Percentiles rank a stretch among this genome's conserved stretches.
Conservation (phyloP, 2,888 invertebrate species). For the Heliconius ismenius region DNA sequence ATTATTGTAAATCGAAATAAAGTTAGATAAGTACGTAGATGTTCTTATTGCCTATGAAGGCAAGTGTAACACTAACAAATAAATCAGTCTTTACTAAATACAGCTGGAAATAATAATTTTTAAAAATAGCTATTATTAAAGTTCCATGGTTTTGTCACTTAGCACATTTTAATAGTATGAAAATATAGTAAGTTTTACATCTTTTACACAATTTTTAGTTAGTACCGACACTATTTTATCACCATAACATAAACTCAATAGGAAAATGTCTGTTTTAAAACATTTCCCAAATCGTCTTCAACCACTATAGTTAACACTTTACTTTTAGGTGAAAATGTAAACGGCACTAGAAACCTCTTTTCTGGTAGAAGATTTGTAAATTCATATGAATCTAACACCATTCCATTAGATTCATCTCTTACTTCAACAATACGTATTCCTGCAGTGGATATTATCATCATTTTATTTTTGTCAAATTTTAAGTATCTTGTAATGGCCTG, state of each 20-base stretch:
- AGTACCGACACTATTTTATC: conserved; percentile 13
- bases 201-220: conserved; percentile 4
- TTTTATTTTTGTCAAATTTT: conserved; percentile 81
- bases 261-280: conserved; percentile 84
- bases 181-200: conserved; percentile 30
- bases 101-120: conserved; percentile 5
- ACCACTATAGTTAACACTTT: conserved; percentile 83
- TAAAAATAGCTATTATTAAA: conserved; percentile 16
- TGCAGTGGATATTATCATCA: conserved; percentile 83
- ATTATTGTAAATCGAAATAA: background rate
- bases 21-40: background rate
- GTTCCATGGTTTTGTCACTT: conserved; percentile 12
- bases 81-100: conserved; percentile 31
- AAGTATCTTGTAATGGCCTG: conserved; percentile 79
- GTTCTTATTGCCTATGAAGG: background rate
- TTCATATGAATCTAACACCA: conserved; percentile 84
- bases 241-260: conserved; percentile 67
- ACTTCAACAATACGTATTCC: conserved; percentile 86
- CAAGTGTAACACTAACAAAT: background rate
- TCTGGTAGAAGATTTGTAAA: conserved; percentile 82
- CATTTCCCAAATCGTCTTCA: conserved; percentile 86
- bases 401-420: conserved; percentile 82
- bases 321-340: conserved; percentile 75
- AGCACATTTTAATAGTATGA: conserved; percentile 19
- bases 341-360: conserved; percentile 81